Base-by-base conservation (phyloP, 2,113 vertebrate genomes). In the Platanista minor region DNA sequence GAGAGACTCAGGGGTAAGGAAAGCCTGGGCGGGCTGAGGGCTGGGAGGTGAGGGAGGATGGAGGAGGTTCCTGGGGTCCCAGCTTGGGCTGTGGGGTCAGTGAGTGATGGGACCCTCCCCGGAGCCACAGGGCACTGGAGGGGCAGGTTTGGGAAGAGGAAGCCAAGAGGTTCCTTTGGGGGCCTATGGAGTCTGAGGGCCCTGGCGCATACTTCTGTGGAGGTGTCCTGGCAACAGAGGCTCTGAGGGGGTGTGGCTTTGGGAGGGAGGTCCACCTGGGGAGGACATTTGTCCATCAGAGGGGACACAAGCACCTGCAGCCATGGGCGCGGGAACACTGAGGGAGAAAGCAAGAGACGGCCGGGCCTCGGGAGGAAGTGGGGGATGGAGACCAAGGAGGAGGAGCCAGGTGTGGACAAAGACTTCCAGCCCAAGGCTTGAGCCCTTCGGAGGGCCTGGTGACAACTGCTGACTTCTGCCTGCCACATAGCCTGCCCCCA, bases 291-390 rank as follows among this genome's bases (percentile, higher is more conserved):
- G 21, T 41, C 43, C 8, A 1, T 74, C 80, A n/a, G 57, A 18
- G 33, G 29, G 1, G 3, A 4, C 8, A 8, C 1, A 0, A 20
- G 59, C 27, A 20, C 17, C n/a, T 41, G 61, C 12, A 29, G 31
- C 78, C 41, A 36, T 0, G 1, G 36, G 78, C 1, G 0, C 2
- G 5, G 39, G 43, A 14, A 14, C 43, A 25, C 4, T 7, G 52
- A 75, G 23, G 43, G 75, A 41, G 43, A 57, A 54, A 83, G 59
- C 49, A 20, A 25, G 57, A 59, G 39, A 61, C 9, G 0, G 43
- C 20, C 75, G 59, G 21, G 41, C 62, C 78, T 64, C 5, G 61
- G 85, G 39, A 93, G 59, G 36, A 74, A 36, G 13, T 57, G 27
- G 27, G 27, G 21, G 2, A 6, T 20, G n/a, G 41, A 31, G 17